Conservation (phyloP, 2,113 vertebrate genomes). For the Oreochromis aureus region DNA sequence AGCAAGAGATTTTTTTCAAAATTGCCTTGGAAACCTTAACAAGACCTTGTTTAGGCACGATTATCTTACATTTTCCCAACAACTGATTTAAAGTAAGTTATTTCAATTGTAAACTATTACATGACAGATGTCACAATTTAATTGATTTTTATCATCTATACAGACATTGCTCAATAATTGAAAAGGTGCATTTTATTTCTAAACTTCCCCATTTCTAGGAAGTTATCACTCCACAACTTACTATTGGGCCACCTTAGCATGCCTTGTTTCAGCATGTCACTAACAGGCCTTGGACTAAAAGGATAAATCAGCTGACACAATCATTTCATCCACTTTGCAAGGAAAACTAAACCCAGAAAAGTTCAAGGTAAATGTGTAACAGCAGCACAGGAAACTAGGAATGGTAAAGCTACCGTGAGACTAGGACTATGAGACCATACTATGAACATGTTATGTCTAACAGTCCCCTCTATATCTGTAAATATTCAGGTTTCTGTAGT, state of each 20-base stretch:
- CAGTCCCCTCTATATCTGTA: neutral
- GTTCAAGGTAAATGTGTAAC: neutral
- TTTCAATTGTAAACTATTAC: neutral
- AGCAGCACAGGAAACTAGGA: neutral
- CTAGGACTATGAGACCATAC: neutral
- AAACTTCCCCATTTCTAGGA: neutral
- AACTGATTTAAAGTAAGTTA: neutral
- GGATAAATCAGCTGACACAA: neutral
- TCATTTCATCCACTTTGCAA: neutral
- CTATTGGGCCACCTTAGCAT: neutral
- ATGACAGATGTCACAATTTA: neutral
- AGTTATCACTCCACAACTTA: neutral
- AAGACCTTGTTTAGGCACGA: neutral
- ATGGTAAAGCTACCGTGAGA: neutral
- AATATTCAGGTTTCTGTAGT: neutral
- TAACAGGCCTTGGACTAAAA: neutral
- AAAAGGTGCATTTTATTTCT: neutral
- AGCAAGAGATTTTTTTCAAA: neutral
- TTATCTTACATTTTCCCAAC: neutral
- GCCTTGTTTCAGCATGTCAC: neutral
- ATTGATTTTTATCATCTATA: neutral
- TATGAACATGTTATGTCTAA: neutral
- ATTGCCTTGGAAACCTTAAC: neutral
- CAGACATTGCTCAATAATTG: neutral
- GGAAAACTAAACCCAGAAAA: neutral